Conservation (phyloP, 37 sponge, comb jelly and placozoan genomes). For the Agelas oroides region DNA sequence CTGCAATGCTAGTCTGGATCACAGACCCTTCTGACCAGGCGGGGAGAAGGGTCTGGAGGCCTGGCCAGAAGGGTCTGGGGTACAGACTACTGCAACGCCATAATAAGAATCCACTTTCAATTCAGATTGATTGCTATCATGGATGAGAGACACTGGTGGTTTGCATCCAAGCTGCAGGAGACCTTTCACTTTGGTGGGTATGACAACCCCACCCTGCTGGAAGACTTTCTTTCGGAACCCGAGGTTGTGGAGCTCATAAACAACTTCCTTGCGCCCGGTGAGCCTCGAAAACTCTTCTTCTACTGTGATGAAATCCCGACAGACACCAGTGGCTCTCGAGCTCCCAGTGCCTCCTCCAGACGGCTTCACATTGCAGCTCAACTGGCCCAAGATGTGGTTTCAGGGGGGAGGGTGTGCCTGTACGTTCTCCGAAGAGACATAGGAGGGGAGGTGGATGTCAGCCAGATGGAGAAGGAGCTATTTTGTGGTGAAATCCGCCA, state of each 20-base stretch:
- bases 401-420: constrained; percentile 55
- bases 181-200: constrained; percentile 91
- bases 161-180: constrained; percentile 95
- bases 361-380: constrained; percentile 49
- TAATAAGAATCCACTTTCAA: no score
- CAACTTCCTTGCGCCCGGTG: constrained; percentile 78
- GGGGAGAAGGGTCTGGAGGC: no score
- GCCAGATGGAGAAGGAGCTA: constrained; percentile 75
- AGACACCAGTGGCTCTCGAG: background rate
- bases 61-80: no score
- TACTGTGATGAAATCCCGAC: constrained; percentile 69
- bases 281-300: constrained; percentile 83
- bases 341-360: constrained; percentile 31
- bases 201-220: constrained; percentile 91
- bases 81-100: no score
- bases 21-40: no score
- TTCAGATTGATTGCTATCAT: constrained; percentile 24
- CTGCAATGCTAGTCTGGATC: no score
- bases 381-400: constrained; percentile 48
- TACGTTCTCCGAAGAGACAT: constrained; percentile 63
- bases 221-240: constrained; percentile 89
- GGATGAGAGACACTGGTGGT: constrained; percentile 97
- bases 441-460: constrained; percentile 54
- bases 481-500: constrained; percentile 85
- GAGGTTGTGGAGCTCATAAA: constrained; percentile 83